phyloP scores from a whole-genome alignment of 1,140 invertebrate genomes.

The Drosophila littoralis region DNA sequence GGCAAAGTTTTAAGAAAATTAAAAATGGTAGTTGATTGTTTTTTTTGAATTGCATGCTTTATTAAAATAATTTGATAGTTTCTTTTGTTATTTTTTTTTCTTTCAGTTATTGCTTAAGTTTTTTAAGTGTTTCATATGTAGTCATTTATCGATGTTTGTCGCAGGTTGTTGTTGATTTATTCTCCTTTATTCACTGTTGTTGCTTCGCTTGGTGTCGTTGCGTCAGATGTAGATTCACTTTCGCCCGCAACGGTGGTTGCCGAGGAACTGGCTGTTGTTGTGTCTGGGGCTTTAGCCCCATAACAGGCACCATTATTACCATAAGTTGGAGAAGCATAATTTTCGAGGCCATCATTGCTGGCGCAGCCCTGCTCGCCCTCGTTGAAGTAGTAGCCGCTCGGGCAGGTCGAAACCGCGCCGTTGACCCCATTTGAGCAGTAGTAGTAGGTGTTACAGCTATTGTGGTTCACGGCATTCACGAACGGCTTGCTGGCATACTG shows the following conservation, averaged over 20 bases:
- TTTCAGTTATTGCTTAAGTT: neutral
- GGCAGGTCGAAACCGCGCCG: neutral
- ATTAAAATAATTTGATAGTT: constrained; percentile 7
- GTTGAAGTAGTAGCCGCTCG: constrained; percentile 10
- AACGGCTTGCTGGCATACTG: constrained; percentile 14
- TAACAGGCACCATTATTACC: constrained; percentile 46
- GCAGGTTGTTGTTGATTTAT: too few relatives aligned
- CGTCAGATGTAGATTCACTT: too few relatives aligned
- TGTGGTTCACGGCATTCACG: constrained; percentile 44
- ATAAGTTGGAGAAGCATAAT: too few relatives aligned
- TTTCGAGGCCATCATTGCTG: too few relatives aligned
- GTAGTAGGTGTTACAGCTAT: constrained; percentile 37
- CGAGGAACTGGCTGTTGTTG: too few relatives aligned
- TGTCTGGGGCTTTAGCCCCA: constrained; percentile 6
- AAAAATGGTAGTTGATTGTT: neutral
- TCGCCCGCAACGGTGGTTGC: too few relatives aligned
- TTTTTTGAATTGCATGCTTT: constrained; percentile 28
- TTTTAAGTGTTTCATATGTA: neutral
- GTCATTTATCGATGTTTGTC: too few relatives aligned
- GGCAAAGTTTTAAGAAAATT: too few relatives aligned
- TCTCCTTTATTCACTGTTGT: too few relatives aligned
- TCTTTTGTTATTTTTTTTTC: too few relatives aligned
- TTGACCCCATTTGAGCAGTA: constrained; percentile 33
- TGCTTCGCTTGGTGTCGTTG: too few relatives aligned
- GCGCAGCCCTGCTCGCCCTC: constrained; percentile 41